phyloP scores from a whole-genome alignment of 2,797 vertebrate species.

The Bovichtus variegatus region DNA sequence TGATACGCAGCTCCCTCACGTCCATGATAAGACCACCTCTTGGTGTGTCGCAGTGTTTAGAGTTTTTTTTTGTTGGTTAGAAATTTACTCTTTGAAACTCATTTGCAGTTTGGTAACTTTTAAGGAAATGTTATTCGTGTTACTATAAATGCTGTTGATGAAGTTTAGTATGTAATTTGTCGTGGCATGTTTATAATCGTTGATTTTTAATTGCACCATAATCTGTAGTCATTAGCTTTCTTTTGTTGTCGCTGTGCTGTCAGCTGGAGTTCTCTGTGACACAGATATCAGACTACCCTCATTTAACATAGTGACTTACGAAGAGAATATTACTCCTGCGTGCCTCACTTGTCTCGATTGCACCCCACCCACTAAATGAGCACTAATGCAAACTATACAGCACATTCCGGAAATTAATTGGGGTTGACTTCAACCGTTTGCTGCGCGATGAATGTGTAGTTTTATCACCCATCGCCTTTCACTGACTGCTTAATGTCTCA shows the following conservation, averaged over 20 bases:
- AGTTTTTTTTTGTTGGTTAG: neutral
- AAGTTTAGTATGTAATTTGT: neutral
- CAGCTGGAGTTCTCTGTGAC: constrained; percentile 41
- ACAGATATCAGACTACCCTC: constrained; percentile 43
- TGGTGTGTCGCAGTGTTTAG: neutral
- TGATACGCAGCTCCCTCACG: neutral
- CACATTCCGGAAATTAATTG: constrained; percentile 61
- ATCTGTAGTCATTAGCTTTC: constrained; percentile 48
- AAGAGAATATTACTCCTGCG: constrained; percentile 35
- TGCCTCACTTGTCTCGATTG: constrained; percentile 34
- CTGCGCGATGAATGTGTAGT: constrained; percentile 36
- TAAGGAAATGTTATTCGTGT: neutral
- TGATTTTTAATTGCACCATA: constrained; percentile 40
- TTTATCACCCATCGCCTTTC: constrained; percentile 47
- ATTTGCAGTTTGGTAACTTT: neutral
- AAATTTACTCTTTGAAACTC: neutral
- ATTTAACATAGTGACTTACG: constrained; percentile 48
- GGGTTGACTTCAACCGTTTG: constrained; percentile 54
- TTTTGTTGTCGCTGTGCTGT: constrained; percentile 32
- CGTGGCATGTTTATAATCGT: constrained; percentile 6
- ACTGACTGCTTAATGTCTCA: constrained; percentile 50
- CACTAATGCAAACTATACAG: constrained; percentile 49
- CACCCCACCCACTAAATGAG: constrained; percentile 39
- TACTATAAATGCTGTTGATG: neutral
- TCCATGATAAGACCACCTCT: neutral